phyloP scores from a whole-genome alignment of 2,888 invertebrate species.

The Achlya flavicornis region DNA sequence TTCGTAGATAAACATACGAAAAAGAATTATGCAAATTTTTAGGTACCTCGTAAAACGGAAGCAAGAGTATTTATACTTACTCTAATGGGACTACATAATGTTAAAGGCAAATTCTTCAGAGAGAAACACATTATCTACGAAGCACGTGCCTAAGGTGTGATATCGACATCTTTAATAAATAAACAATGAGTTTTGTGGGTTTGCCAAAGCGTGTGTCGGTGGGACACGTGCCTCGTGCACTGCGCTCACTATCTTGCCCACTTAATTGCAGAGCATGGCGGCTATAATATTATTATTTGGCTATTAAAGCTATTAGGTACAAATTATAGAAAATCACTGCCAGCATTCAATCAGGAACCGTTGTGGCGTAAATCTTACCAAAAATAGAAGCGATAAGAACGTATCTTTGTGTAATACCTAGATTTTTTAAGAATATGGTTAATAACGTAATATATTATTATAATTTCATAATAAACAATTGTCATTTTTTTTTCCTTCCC shows the following conservation, averaged over 20 bases:
- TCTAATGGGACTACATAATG: background rate
- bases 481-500: too few relatives aligned
- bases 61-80: background rate
- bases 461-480: too few relatives aligned
- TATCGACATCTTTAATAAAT: conserved; percentile 45
- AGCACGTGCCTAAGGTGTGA: conserved; percentile 44
- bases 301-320: background rate
- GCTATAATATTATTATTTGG: background rate
- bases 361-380: background rate
- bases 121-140: conserved; percentile 25
- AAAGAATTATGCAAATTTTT: too few relatives aligned
- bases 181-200: conserved; percentile 51
- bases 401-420: too few relatives aligned
- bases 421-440: too few relatives aligned
- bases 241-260: too few relatives aligned
- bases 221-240: conserved; percentile 34
- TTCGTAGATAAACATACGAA: too few relatives aligned
- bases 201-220: conserved; percentile 53
- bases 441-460: too few relatives aligned
- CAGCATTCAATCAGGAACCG: background rate
- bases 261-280: too few relatives aligned
- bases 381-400: too few relatives aligned
- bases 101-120: background rate
- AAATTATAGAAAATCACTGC: background rate
- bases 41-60: background rate